phyloP scores from a whole-genome alignment of 2,888 invertebrate genomes.

The Drosophila pullipes region DNA sequence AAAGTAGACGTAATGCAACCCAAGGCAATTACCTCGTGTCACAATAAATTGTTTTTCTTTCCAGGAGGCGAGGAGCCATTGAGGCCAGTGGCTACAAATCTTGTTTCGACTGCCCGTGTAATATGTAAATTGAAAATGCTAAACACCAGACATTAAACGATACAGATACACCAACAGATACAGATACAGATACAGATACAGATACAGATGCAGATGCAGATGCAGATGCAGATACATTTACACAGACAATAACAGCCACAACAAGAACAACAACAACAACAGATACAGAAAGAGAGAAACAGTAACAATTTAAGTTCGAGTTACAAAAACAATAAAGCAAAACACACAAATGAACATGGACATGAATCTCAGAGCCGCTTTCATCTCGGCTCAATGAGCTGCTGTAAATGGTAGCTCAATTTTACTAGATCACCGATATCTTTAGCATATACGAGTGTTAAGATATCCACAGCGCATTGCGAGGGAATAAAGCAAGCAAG shows the following conservation, averaged over 20 bases:
- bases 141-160: constrained; percentile 79
- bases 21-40: constrained; percentile 76
- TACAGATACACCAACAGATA: constrained; percentile 36
- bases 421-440: background rate
- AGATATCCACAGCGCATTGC: background rate
- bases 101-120: constrained; percentile 79
- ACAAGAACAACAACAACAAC: background rate
- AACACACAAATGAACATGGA: constrained; percentile 26
- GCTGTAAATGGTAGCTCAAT: constrained; percentile 11
- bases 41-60: constrained; percentile 77
- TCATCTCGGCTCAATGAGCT: background rate
- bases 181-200: constrained; percentile 42
- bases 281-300: background rate
- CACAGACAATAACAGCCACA: background rate
- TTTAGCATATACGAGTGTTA: background rate
- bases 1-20: constrained; percentile 56
- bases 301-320: constrained; percentile 5
- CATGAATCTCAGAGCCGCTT: background rate
- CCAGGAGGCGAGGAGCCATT: constrained; percentile 19
- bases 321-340: constrained; percentile 23
- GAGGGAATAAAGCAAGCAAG: background rate
- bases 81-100: constrained; percentile 70
- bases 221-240: constrained; percentile 2
- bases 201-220: constrained; percentile 8
- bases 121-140: constrained; percentile 82